Conservation (phyloP, 2,113 vertebrate species). For the Ramphastos sulfuratus region DNA sequence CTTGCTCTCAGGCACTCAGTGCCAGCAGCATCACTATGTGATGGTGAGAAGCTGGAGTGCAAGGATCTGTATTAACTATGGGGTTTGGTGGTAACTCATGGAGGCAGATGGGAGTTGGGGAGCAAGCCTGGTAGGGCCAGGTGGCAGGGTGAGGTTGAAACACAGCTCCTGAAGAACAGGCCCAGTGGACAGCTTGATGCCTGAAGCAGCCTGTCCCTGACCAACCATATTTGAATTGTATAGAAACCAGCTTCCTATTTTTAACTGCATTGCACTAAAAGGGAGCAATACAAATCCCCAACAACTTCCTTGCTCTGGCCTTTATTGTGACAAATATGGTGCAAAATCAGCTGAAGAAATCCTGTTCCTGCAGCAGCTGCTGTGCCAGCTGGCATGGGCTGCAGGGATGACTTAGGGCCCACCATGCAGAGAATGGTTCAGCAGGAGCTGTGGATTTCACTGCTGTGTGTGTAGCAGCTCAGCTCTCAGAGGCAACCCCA, state of each 20-base stretch:
- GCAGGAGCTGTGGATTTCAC: neutral
- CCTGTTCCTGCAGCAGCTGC: neutral
- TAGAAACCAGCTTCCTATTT: neutral
- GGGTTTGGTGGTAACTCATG: neutral
- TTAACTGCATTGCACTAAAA: constrained; percentile 50
- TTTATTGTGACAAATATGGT: neutral
- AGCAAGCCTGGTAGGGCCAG: neutral
- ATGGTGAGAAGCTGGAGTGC: neutral
- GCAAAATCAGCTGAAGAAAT: constrained; percentile 8
- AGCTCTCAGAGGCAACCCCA: neutral
- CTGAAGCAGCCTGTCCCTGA: neutral
- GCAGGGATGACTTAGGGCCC: neutral
- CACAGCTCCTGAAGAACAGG: neutral
- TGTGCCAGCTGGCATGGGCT: neutral
- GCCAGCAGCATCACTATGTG: neutral
- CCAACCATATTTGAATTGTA: constrained; percentile 38
- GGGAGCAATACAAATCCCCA: neutral
- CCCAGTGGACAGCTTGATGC: neutral
- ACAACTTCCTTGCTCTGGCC: neutral
- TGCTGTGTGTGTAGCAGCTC: neutral
- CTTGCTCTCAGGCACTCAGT: neutral
- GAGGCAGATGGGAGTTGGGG: neutral
- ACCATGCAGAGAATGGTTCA: neutral
- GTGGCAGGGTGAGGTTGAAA: neutral
- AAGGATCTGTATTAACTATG: fast-evolving